These are phyloP conservation scores for Erannis defoliaria DNA, from an alignment of 2,888 invertebrate genomes.

Conservation along the genomic window DNA sequence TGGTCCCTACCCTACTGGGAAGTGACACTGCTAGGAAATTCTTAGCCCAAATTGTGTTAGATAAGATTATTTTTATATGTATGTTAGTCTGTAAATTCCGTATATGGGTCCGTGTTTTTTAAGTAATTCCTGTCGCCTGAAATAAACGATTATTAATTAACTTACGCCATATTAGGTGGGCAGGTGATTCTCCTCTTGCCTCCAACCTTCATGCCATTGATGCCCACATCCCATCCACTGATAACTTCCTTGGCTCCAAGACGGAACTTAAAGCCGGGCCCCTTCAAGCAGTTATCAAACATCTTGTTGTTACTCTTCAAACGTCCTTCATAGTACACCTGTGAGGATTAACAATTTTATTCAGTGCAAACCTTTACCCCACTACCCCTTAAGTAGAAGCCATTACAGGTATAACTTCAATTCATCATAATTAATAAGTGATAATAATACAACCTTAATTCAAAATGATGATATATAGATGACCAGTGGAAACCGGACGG, in stretches of 20 bases:
- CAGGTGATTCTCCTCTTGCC: constrained; percentile 95
- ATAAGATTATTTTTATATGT: no score
- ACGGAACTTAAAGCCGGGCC: constrained; percentile 94
- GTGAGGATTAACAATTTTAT: constrained; percentile 41
- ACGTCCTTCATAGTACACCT: constrained; percentile 95
- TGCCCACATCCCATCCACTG: constrained; percentile 95
- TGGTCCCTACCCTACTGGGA: no score
- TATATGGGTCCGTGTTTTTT: no score
- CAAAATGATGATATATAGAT: no score
- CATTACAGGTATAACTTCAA: no score
- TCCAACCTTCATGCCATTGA: constrained; percentile 97
- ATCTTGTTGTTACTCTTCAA: constrained; percentile 94
- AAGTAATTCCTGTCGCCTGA: no score
- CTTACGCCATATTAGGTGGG: constrained; percentile 95
- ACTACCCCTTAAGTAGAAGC: not conserved
- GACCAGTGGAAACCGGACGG: no score
- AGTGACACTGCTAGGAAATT: no score
- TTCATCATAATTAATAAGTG: no score
- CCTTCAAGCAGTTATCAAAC: constrained; percentile 92
- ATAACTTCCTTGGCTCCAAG: constrained; percentile 95
- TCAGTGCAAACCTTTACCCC: not conserved
- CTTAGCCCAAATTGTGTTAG: no score
- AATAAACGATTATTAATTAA: constrained; percentile 46
- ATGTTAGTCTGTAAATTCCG: no score
- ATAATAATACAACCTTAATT: no score